These are phyloP conservation scores for Typhlichthys eigenmanni DNA, from an alignment of 2,797 vertebrate genomes.

Conservation along the genomic window DNA sequence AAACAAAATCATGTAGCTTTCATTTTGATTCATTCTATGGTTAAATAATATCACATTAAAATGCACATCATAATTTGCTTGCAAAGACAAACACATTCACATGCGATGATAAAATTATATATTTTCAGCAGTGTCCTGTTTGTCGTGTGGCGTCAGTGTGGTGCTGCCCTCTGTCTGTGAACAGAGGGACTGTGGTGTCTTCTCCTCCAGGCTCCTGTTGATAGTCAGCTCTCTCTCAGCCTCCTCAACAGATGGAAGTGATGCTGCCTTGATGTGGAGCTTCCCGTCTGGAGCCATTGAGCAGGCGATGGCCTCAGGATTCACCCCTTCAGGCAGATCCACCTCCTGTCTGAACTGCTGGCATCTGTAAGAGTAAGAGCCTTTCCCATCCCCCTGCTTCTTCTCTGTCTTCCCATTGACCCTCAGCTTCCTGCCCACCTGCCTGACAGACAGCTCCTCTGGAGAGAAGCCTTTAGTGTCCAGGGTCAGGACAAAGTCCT, in stretches of 20 bases:
- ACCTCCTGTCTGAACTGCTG: constrained; percentile 85
- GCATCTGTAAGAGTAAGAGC: constrained; percentile 81
- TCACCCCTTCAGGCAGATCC: constrained; percentile 77
- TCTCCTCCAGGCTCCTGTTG: constrained; percentile 7
- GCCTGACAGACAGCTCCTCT: constrained; percentile 69
- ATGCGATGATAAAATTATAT: too few species aligned
- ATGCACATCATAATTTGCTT: too few species aligned
- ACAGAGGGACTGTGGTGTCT: too few species aligned
- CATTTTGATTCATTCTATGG: too few species aligned
- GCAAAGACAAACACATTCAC: too few species aligned
- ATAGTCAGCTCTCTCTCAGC: constrained; percentile 78
- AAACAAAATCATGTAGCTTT: too few species aligned
- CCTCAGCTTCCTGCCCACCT: constrained; percentile 73
- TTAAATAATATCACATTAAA: too few species aligned
- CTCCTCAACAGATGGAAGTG: constrained; percentile 36
- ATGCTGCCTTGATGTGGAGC: constrained; percentile 79
- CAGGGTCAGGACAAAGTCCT: constrained; percentile 75
- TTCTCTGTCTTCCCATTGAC: constrained; percentile 76
- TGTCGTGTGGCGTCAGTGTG: too few species aligned
- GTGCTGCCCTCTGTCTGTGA: too few species aligned
- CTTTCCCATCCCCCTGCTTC: constrained; percentile 68
- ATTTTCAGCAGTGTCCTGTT: too few species aligned
- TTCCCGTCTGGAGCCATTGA: constrained; percentile 75
- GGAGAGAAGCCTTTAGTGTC: constrained; percentile 77
- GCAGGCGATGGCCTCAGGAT: constrained; percentile 76